phyloP scores from a whole-genome alignment of 2,113 vertebrate genomes.

The Diadophis punctatus region DNA sequence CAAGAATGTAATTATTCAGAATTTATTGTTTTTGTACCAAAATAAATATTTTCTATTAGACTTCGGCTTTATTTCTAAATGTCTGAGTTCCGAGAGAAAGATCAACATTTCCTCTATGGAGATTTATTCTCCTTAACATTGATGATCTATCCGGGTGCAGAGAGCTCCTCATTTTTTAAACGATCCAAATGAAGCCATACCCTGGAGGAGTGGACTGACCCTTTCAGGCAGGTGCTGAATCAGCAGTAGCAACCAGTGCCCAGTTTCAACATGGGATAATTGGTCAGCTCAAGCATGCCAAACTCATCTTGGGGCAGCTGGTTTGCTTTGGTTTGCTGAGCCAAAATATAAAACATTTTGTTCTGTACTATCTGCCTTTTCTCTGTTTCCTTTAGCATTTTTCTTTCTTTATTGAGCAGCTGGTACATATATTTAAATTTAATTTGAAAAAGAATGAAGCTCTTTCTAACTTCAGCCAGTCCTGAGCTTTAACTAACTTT shows the following conservation, averaged over 20 bases:
- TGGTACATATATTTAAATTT: neutral
- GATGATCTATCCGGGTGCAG: neutral
- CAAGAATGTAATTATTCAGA: no score
- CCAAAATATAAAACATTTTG: neutral
- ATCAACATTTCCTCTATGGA: no score
- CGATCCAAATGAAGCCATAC: neutral
- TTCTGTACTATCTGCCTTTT: neutral
- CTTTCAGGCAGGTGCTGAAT: neutral
- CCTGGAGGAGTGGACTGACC: neutral
- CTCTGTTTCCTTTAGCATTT: neutral
- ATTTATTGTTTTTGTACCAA: no score
- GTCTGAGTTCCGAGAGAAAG: no score
- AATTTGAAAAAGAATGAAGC: neutral
- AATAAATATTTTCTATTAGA: no score
- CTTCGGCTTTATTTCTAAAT: no score
- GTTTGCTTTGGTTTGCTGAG: neutral
- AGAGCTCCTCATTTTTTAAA: neutral
- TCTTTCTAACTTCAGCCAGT: neutral
- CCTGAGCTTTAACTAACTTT: neutral
- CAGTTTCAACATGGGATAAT: neutral
- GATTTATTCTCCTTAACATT: no score
- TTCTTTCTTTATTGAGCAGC: neutral
- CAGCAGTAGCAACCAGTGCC: neutral
- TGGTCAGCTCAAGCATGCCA: neutral
- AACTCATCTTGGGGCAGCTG: neutral